Conservation (phyloP, 1,140 invertebrate genomes). For the Belonocnema kinseyi region DNA sequence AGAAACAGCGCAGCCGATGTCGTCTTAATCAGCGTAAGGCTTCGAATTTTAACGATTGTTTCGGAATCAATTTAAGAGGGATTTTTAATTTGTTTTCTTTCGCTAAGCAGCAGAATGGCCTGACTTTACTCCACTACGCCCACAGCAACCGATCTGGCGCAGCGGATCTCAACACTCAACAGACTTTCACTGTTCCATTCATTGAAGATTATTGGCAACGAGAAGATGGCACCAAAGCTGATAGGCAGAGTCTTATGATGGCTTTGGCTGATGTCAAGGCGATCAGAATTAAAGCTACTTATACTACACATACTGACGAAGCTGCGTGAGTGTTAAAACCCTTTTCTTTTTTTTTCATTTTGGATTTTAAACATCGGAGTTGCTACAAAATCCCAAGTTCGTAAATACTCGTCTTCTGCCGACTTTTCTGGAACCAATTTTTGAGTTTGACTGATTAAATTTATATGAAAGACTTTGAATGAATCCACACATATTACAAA, state of each 20-base stretch:
- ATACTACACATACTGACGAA: constrained; percentile 86
- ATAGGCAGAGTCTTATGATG: constrained; percentile 93
- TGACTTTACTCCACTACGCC: constrained; percentile 84
- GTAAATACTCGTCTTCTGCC: too few species aligned
- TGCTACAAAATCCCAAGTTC: too few species aligned
- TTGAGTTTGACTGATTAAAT: too few species aligned
- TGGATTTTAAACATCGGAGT: too few species aligned
- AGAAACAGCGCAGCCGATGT: constrained; percentile 91
- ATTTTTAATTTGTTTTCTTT: constrained; percentile 74
- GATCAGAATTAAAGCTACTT: constrained; percentile 95
- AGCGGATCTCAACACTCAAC: constrained; percentile 78
- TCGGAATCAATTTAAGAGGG: neutral
- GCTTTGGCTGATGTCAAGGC: constrained; percentile 91
- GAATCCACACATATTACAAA: too few species aligned
- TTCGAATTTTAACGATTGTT: too few species aligned
- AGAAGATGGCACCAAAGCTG: constrained; percentile 86
- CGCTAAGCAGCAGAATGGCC: constrained; percentile 77
- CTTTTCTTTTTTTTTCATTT: neutral
- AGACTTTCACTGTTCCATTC: constrained; percentile 83
- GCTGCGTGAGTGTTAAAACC: constrained; percentile 79
- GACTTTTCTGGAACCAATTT: too few species aligned
- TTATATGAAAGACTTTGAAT: too few species aligned
- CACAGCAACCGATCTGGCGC: constrained; percentile 65
- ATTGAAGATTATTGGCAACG: constrained; percentile 89
- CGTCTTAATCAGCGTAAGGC: constrained; percentile 85